Evolutionary conservation across 1,140 invertebrate species (phyloP), one percentile per base, ranked within the genome.

Genomic region (Brachionus calyciflorus): DNA sequence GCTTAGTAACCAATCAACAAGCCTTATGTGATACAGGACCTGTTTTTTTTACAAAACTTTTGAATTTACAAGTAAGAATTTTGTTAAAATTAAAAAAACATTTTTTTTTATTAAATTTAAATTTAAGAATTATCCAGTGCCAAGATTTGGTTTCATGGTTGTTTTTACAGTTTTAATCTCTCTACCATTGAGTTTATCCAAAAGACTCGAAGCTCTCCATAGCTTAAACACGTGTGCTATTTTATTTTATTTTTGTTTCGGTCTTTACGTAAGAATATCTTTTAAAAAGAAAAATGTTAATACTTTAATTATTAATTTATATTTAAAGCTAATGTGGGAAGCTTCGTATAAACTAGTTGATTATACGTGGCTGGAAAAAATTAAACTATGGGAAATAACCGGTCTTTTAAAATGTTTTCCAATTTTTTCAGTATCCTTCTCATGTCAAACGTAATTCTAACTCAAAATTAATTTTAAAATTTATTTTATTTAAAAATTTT

Each of bases 1-100:
- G 94, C 0, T 92, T 93, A 80, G 91, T 98, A 75, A 94, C 94
- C 7, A 98, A 94, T 82, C 94, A 96, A 86, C 94, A 98, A n/a
- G 93, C 98, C 10, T 92, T 98, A 78, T 95, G 95, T 4, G 95
- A 98, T 84, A 87, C 98, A 24, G 93, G 93, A 12, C 94, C 95
- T 77, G 90, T 91, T 80, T 93, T 98, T 78, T 87, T 96, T 48
- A 88, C 90, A 1, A 91, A 94, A 84, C 86, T 93, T 65, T 88
- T 93, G 53, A 88, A 89, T 46, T 87, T 92, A 19, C 88, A 85
- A 79, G 86, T 87, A 78, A 63, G 77, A 24, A 44, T n/a, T 19
- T 1, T 19, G n/a, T 41, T 33, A 41, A 63, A 63, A 37, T 17
- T 63, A 19, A 37, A 14, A 33, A 63, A 37, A 14, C 12, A 78